Conservation (phyloP, 2,888 invertebrate species). For the Nezara viridula region DNA sequence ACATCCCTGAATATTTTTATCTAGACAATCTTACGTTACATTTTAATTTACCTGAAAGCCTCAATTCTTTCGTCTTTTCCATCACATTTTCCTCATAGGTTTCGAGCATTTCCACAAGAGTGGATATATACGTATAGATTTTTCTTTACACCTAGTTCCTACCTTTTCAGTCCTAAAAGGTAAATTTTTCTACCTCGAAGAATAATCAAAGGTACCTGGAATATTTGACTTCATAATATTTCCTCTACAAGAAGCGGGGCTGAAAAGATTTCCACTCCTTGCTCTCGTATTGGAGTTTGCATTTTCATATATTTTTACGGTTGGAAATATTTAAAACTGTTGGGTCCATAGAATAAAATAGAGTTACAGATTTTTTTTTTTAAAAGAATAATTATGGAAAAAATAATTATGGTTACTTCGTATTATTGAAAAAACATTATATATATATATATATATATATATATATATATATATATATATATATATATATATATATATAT, state of each 20-base stretch:
- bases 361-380: no score
- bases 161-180: neutral
- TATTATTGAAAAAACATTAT: no score
- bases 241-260: neutral
- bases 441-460: no score
- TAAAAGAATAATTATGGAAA: no score
- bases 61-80: neutral
- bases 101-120: neutral
- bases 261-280: neutral
- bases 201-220: neutral
- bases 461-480: no score
- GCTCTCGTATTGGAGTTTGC: neutral
- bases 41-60: neutral
- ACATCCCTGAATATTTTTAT: neutral
- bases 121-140: neutral
- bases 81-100: neutral
- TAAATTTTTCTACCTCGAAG: neutral
- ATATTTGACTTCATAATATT: neutral
- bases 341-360: no score
- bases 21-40: neutral
- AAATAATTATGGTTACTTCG: no score
- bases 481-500: no score
- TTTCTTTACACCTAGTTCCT: constrained; percentile 14
- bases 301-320: neutral
- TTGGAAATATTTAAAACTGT: neutral